Base-by-base conservation (phyloP, 2,797 vertebrate genomes). In the Lophotriccus pileatus region DNA sequence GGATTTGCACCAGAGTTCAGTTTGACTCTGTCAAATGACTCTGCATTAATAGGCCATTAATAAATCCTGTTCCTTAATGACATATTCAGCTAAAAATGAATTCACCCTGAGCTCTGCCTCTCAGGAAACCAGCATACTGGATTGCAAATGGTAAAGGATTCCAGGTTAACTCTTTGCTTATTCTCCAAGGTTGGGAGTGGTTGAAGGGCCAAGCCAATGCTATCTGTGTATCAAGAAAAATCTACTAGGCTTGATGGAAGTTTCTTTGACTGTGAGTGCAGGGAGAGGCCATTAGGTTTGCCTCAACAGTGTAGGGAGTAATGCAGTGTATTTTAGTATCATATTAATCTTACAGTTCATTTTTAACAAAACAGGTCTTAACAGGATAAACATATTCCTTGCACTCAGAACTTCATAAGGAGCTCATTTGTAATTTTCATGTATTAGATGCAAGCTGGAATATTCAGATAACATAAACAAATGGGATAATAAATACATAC, bases 1-100 rank as follows among this genome's bases (percentile, higher is more conserved):
- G 62, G 47, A 89, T 92, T 90, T 95, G 84, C 47, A 60, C 37
- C 28, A 55, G 55, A 87, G 63, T 87, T 90, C 44, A 24, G 55
- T 93, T 91, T 97, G 91, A 79, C 69, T 90, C 89, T 96, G 49
- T 87, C 41, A 64, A 64, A 64, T 44, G 22, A n/a, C 22, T 64
- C 96, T 97, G 94, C 96, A 89, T 94, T 96, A 96, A 68, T 72
- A 85, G 94, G 84, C 96, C 97, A 93, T 95, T 98, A 98, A 97
- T 97, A 97, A 97, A 98, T 97, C 91, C 94, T 97, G 37, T 84
- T 96, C 93, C 89, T 97, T 97, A 97, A 97, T 96, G 94, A 93
- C 88, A 95, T 94, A 96, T 96, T 97, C 95, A 94, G 89, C 80
- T 93, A 92, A 96, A 97, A 96, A 97, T 96, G 24, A 96, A 83